Evolutionary conservation across 2,113 vertebrate genomes (phyloP).

Genomic region (Ornithorhynchus anatinus): DNA sequence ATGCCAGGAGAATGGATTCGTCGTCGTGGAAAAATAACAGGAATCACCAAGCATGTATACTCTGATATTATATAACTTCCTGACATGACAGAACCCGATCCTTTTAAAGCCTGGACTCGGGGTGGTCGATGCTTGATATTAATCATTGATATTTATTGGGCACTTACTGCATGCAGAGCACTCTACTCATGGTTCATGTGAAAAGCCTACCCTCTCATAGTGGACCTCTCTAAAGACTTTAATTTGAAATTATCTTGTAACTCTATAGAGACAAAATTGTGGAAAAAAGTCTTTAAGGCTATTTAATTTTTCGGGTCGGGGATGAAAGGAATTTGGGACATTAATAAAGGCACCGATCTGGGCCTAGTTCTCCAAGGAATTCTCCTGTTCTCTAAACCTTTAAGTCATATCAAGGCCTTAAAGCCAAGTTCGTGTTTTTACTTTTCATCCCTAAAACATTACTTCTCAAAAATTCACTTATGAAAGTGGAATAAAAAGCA

Average conservation of each 20-base stretch:
- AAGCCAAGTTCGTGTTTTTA: slow-evolving; percentile 6
- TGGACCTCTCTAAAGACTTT: slow-evolving; percentile 1
- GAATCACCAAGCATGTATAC: slow-evolving; percentile 14
- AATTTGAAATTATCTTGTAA: background rate
- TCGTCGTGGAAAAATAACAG: background rate
- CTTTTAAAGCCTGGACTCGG: slow-evolving; percentile 5
- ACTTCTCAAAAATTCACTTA: background rate
- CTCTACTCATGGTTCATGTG: no score
- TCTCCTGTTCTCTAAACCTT: background rate
- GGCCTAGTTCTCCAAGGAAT: background rate
- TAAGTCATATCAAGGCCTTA: background rate
- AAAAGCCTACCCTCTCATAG: background rate
- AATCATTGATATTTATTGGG: no score
- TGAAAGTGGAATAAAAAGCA: accelerated
- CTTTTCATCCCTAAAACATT: background rate
- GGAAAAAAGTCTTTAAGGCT: background rate
- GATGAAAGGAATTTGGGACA: background rate
- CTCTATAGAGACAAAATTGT: background rate
- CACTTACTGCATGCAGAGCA: no score
- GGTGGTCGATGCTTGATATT: background rate
- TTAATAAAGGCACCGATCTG: background rate
- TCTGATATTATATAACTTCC: slow-evolving; percentile 45
- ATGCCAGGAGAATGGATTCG: background rate
- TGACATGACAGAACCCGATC: slow-evolving; percentile 5
- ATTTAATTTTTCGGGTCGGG: background rate